Evolutionary conservation across 2,888 invertebrate genomes (phyloP).

Genomic region (Phytoseiulus persimilis): DNA sequence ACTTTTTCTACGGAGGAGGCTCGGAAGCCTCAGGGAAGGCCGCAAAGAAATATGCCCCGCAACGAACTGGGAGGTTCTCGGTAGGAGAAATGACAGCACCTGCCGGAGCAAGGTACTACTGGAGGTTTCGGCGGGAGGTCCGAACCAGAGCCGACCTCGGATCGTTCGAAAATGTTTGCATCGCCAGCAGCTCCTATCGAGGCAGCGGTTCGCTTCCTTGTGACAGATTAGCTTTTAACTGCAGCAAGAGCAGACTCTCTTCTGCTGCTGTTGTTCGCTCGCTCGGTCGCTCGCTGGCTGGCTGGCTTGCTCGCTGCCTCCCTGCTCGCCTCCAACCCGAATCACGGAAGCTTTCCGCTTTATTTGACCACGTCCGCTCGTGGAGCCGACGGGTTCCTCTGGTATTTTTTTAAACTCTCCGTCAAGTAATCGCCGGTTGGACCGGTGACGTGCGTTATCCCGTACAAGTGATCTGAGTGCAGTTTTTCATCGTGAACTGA

Average conservation of each 20-base stretch:
- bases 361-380: neutral
- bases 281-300: neutral
- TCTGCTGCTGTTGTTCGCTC: neutral
- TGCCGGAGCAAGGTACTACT: too few species aligned
- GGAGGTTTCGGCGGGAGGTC: too few species aligned
- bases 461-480: neutral
- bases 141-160: neutral
- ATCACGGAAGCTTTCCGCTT: neutral
- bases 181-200: neutral
- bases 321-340: neutral
- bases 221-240: conserved; percentile 5
- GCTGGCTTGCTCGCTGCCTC: neutral
- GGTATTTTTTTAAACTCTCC: neutral
- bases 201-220: neutral
- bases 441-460: neutral
- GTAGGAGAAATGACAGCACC: too few species aligned
- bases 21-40: too few species aligned
- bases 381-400: neutral
- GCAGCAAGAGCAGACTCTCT: neutral
- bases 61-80: too few species aligned
- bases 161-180: neutral
- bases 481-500: neutral
- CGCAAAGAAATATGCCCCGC: too few species aligned
- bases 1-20: too few species aligned
- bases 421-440: neutral